phyloP scores from a whole-genome alignment of 2,797 vertebrate genomes.

The Notolabrus celidotus region DNA sequence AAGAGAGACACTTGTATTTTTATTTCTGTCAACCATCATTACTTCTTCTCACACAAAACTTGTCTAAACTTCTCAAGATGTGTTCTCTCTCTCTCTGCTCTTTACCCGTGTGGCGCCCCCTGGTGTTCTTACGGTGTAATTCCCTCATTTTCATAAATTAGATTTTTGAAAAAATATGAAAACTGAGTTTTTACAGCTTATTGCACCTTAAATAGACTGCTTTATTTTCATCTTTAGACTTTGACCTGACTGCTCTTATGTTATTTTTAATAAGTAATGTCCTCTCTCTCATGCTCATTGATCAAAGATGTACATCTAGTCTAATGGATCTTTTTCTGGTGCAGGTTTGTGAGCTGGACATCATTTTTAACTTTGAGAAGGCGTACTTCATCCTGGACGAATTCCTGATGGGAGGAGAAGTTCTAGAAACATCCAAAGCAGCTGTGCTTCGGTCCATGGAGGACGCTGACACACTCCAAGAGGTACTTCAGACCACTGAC shows the following conservation, averaged over 20 bases:
- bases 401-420: conserved; percentile 93
- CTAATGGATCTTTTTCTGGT: neutral
- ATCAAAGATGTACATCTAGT: neutral
- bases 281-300: neutral
- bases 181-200: too few species aligned
- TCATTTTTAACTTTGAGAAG: conserved; percentile 98
- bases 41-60: too few species aligned
- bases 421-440: conserved; percentile 93
- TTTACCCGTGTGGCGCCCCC: conserved; percentile 37
- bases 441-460: conserved; percentile 87
- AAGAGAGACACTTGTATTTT: too few species aligned
- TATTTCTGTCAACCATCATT: too few species aligned
- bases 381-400: conserved; percentile 96
- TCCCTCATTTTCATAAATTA: neutral
- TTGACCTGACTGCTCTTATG: too few species aligned
- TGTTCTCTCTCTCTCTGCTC: too few species aligned
- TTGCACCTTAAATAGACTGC: too few species aligned
- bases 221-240: neutral
- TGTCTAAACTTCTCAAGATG: too few species aligned
- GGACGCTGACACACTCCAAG: conserved; percentile 93
- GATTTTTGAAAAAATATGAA: neutral
- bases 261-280: neutral
- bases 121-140: conserved; percentile 29
- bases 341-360: conserved; percentile 96
- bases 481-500: conserved; percentile 84